Percentiles rank a stretch among this genome's conserved stretches.
phyloP scores from a whole-genome alignment of 2,797 vertebrate genomes.

The Myripristis murdjan region DNA sequence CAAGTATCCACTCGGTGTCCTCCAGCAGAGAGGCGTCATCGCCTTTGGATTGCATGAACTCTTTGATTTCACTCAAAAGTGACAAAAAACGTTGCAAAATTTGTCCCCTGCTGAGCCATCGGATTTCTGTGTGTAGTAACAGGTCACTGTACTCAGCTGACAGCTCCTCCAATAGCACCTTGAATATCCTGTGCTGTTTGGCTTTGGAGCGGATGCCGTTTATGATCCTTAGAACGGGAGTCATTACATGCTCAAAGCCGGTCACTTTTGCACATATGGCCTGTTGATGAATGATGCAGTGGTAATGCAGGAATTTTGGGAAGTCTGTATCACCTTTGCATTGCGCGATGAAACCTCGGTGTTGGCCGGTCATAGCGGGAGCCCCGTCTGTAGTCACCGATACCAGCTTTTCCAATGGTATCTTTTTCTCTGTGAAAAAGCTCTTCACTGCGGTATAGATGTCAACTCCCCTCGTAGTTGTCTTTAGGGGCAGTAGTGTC shows the following conservation, averaged over 20 bases:
- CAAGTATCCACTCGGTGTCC: conserved; percentile 27
- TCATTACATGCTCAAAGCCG: conserved; percentile 46
- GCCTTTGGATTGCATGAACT: background rate
- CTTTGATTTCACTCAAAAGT: background rate
- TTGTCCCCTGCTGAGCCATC: no score
- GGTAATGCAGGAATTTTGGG: conserved; percentile 30
- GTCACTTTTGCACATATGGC: conserved; percentile 45
- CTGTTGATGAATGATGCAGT: conserved; percentile 51
- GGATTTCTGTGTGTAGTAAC: no score
- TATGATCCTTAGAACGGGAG: conserved; percentile 35
- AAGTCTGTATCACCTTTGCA: conserved; percentile 48
- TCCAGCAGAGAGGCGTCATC: background rate
- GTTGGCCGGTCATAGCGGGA: conserved; percentile 32
- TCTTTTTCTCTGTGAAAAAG: conserved; percentile 38
- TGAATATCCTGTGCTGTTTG: conserved; percentile 2
- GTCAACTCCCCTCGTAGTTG: conserved; percentile 49
- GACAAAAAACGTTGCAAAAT: no score
- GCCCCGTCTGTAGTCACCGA: conserved; percentile 21
- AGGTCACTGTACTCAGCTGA: conserved; percentile 16
- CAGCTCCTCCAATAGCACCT: conserved; percentile 21
- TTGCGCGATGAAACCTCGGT: conserved; percentile 31
- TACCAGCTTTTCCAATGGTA: conserved; percentile 40
- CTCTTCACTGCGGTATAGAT: conserved; percentile 38
- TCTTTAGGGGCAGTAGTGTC: conserved; percentile 42
- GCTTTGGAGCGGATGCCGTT: conserved; percentile 22